Percentiles rank a stretch among this genome's conserved stretches.
Evolutionary conservation across 2,113 vertebrate genomes (phyloP).

Genomic region (Trichomycterus rosablanca): DNA sequence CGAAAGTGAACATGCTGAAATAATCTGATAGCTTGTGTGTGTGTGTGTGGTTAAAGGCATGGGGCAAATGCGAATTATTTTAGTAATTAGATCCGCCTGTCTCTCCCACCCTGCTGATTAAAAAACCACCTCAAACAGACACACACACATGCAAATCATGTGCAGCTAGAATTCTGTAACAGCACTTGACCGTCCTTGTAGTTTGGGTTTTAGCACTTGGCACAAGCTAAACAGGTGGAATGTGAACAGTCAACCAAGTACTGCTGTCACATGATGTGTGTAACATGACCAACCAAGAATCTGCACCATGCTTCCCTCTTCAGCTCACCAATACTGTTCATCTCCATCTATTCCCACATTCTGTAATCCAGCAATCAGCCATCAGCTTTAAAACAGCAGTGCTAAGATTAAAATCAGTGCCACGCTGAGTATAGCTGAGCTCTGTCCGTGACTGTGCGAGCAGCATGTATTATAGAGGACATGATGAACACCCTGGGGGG

Average conservation of each 20-base stretch:
- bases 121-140: conserved; percentile 35
- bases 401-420: conserved; percentile 36
- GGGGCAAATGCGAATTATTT: conserved; percentile 29
- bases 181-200: not conserved
- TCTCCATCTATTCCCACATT: conserved; percentile 28
- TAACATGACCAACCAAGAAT: not conserved
- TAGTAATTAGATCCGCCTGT: conserved; percentile 42
- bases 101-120: conserved; percentile 32
- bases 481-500: conserved; percentile 13
- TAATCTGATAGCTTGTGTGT: conserved; percentile 11
- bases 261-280: not conserved
- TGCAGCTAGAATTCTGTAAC: not conserved
- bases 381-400: conserved; percentile 30
- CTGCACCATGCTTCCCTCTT: conserved; percentile 1
- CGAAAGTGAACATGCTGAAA: conserved; percentile 29
- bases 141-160: conserved; percentile 11
- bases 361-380: conserved; percentile 40
- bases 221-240: too few species aligned
- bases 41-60: conserved; percentile 1
- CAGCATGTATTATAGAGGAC: conserved; percentile 20
- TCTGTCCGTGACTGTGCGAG: conserved; percentile 24
- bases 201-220: not conserved
- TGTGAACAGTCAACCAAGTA: not conserved
- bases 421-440: conserved; percentile 17
- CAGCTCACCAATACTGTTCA: conserved; percentile 35